Conservation (phyloP, 2,888 invertebrate species). For the Xestia c-nigrum region DNA sequence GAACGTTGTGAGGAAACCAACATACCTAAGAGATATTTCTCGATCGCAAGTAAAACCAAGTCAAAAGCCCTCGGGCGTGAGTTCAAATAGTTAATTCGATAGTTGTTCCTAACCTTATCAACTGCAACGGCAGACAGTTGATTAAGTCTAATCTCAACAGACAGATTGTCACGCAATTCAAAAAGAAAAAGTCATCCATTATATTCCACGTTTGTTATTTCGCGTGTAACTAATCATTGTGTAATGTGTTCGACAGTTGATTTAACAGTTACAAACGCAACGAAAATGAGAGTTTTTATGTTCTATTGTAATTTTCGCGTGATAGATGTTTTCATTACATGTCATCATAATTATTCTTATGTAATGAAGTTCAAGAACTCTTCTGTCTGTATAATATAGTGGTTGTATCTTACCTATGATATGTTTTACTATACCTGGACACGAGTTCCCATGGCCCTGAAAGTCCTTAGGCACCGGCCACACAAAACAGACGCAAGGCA, state of each 20-base stretch:
- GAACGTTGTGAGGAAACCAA: no score
- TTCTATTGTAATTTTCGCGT: slow-evolving; percentile 38
- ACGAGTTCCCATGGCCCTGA: no score
- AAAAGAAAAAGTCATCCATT: slow-evolving; percentile 7
- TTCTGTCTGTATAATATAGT: background rate
- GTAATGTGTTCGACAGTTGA: slow-evolving; percentile 26
- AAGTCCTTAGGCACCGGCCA: no score
- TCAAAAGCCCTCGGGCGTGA: no score
- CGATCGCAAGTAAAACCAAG: no score
- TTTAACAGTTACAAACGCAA: slow-evolving; percentile 46
- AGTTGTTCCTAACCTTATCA: background rate
- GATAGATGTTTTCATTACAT: slow-evolving; percentile 15
- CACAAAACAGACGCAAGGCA: no score
- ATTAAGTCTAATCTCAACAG: background rate
- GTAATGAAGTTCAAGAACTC: background rate
- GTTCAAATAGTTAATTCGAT: no score
- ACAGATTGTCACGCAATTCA: background rate
- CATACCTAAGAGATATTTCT: no score
- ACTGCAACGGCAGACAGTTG: background rate
- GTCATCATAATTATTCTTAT: background rate
- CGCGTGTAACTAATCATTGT: slow-evolving; percentile 47
- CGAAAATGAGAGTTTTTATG: slow-evolving; percentile 62
- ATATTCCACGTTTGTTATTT: slow-evolving; percentile 15
- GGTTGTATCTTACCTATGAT: background rate
- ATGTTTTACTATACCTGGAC: background rate